Conservation (phyloP, 2,797 vertebrate species). For the Fistularia tabacaria region DNA sequence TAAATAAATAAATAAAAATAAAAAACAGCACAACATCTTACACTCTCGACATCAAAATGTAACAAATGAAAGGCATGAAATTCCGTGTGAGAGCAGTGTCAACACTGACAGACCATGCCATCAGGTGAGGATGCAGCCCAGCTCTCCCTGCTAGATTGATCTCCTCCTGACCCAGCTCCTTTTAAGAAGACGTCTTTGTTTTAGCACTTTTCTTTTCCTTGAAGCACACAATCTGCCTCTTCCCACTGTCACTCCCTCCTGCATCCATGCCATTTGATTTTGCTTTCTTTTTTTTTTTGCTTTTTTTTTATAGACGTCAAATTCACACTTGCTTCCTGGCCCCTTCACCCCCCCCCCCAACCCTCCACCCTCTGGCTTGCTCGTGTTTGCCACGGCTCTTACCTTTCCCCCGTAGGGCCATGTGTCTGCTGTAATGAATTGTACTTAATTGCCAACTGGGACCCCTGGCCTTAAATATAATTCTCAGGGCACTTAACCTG, state of each 20-base stretch:
- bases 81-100: slow-evolving; percentile 50
- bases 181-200: slow-evolving; percentile 10
- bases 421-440: slow-evolving; percentile 75
- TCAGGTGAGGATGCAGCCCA: slow-evolving; percentile 36
- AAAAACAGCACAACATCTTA: slow-evolving; percentile 44
- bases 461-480: slow-evolving; percentile 70
- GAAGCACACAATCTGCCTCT: slow-evolving; percentile 21
- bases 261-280: slow-evolving; percentile 9
- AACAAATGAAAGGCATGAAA: slow-evolving; percentile 62
- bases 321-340: too few relatives aligned
- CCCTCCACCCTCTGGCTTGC: slow-evolving; percentile 19
- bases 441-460: slow-evolving; percentile 74
- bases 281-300: slow-evolving; percentile 6
- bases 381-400: slow-evolving; percentile 45
- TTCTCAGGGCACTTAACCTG: slow-evolving; percentile 74
- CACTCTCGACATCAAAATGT: slow-evolving; percentile 48
- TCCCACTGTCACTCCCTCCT: slow-evolving; percentile 37
- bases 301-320: slow-evolving; percentile 2
- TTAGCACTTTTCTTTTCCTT: background rate
- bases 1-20: background rate
- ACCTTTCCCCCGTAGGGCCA: slow-evolving; percentile 54
- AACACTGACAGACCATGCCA: slow-evolving; percentile 14
- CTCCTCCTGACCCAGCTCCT: slow-evolving; percentile 9
- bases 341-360: slow-evolving; percentile 22
- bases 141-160: slow-evolving; percentile 10